Percentiles rank a stretch among this genome's conserved stretches.
Evolutionary conservation across 2,113 vertebrate species (phyloP).

Genomic region (Scomber scombrus): DNA sequence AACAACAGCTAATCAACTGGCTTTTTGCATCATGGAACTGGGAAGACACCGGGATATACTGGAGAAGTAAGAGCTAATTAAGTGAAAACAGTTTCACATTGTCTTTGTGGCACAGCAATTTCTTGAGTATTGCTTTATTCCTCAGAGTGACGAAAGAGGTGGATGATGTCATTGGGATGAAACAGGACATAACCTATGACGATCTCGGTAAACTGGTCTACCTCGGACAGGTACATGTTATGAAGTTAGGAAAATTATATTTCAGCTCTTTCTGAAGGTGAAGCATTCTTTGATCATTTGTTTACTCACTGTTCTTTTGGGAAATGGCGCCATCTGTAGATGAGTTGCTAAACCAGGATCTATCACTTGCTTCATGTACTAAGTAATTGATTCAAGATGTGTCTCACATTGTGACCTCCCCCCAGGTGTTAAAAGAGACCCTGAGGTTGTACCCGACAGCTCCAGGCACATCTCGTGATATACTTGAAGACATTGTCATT

Average conservation of each 20-base stretch:
- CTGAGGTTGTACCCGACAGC: slow-evolving; percentile 89
- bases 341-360: not conserved
- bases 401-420: not conserved
- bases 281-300: too few species aligned
- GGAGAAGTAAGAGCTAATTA: slow-evolving; percentile 79
- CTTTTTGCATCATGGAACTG: slow-evolving; percentile 92
- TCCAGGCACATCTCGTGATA: slow-evolving; percentile 84
- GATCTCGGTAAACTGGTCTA: slow-evolving; percentile 91
- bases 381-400: not conserved
- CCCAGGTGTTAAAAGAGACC: slow-evolving; percentile 92
- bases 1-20: slow-evolving; percentile 91
- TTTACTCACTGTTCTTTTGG: not conserved
- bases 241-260: not conserved
- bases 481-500: slow-evolving; percentile 83
- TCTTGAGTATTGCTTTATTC: slow-evolving; percentile 16
- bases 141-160: slow-evolving; percentile 88
- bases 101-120: fast-evolving
- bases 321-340: not conserved
- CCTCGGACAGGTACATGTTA: slow-evolving; percentile 88
- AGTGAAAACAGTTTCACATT: not conserved
- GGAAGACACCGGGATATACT: slow-evolving; percentile 89
- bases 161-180: slow-evolving; percentile 92
- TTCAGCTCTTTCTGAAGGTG: not conserved
- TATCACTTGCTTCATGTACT: not conserved
- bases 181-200: slow-evolving; percentile 88